Percentiles rank a stretch among this genome's conserved stretches.
phyloP scores from a whole-genome alignment of 2,797 vertebrate genomes.

The Pelobates cultripes region DNA sequence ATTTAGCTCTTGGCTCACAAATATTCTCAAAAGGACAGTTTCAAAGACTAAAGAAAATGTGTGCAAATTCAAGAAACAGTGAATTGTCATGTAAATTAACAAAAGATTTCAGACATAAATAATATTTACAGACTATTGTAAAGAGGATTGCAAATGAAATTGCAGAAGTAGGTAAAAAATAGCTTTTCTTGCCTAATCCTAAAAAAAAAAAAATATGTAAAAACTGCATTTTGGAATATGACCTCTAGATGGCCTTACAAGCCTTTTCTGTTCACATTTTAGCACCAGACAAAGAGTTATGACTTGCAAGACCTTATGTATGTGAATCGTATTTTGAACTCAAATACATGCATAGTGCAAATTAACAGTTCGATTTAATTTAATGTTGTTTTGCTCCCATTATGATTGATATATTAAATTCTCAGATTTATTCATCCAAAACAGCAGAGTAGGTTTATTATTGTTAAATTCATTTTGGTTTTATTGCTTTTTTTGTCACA shows the following conservation, averaged over 20 bases:
- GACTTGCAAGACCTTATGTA: neutral
- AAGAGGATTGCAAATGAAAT: too few relatives aligned
- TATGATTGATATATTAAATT: constrained; percentile 5
- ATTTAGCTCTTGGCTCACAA: too few relatives aligned
- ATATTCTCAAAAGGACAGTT: too few relatives aligned
- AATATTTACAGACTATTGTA: too few relatives aligned
- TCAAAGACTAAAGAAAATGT: too few relatives aligned
- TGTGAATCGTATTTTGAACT: neutral
- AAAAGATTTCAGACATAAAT: too few relatives aligned
- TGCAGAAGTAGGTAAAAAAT: too few relatives aligned
- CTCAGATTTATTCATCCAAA: neutral
- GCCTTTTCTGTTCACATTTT: neutral
- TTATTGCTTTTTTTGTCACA: neutral
- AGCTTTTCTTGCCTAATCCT: too few relatives aligned
- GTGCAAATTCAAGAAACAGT: too few relatives aligned
- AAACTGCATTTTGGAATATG: neutral
- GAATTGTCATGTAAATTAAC: too few relatives aligned
- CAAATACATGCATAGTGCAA: neutral
- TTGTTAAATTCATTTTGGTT: neutral
- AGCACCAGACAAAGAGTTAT: neutral
- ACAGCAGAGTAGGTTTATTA: neutral
- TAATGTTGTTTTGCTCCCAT: neutral
- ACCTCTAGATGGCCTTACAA: neutral
- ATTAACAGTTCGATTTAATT: neutral
- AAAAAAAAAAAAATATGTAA: neutral